phyloP scores from a whole-genome alignment of 2,888 invertebrate species.

The Tipula vernalis region DNA sequence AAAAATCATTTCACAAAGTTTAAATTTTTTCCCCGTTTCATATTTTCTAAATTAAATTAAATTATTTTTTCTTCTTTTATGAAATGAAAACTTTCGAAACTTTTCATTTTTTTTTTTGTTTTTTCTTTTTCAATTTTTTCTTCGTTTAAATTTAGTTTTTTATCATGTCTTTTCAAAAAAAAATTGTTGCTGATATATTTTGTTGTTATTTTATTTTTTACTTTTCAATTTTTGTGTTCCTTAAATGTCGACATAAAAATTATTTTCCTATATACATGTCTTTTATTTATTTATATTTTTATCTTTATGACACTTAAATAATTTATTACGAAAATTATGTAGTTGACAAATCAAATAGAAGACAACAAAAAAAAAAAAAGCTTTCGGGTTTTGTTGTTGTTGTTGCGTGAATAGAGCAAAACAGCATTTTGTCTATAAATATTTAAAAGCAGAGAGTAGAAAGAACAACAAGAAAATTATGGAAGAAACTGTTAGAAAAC shows the following conservation, averaged over 20 bases:
- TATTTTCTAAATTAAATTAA: neutral
- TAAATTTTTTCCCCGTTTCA: neutral
- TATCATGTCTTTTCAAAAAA: neutral
- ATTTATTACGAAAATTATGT: neutral
- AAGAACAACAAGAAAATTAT: neutral
- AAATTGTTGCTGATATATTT: neutral
- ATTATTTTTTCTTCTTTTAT: neutral
- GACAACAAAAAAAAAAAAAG: neutral
- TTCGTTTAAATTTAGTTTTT: neutral
- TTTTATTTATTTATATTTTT: neutral
- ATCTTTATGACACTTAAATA: neutral
- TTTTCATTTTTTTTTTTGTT: too few species aligned
- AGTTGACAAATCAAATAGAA: neutral
- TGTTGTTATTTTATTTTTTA: neutral
- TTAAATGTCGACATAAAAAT: neutral
- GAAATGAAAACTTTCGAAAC: neutral
- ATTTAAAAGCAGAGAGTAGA: neutral
- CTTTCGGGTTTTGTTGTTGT: neutral
- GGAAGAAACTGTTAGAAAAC: neutral
- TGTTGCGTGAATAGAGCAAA: neutral
- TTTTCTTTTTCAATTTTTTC: neutral
- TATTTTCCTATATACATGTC: neutral
- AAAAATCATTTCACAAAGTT: neutral
- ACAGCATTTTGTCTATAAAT: neutral
- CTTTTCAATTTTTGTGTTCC: neutral